Evolutionary conservation across 2,888 invertebrate species (phyloP), one percentile per base, ranked within the genome.

Genomic region (Baronia brevicornis): DNA sequence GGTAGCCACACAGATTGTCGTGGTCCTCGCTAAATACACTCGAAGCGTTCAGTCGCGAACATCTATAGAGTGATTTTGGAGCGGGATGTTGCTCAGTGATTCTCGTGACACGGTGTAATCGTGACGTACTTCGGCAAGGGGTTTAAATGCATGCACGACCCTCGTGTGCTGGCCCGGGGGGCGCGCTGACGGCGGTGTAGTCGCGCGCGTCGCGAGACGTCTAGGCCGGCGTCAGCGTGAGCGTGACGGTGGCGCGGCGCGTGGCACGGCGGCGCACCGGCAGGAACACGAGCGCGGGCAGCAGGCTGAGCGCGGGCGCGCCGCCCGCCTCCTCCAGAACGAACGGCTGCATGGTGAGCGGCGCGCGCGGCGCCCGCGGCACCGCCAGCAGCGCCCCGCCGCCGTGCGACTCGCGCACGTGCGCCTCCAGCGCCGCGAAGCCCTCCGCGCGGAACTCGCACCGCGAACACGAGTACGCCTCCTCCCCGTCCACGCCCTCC

Each of bases 281-380:
- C 84, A 97, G 89, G 46, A 95, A 96, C 74, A 97, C 95, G 58
- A 97, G 88, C 56, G 96, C 95, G 48, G 97, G 94, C 61, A 95
- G 91, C 77, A 96, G 93, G 68, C 91, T 89, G 54, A 79, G 75
- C 64, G 79, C 84, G 54, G 78, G 75, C 64, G 79, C 84, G 48
- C 80, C 82, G 49, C 79, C 77, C 54, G 84, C 70, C 52, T 84
- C 84, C 72, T 94, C 93, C 73, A 96, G 86, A 54, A 95, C 87
- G 84, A 97, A 97, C 36, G 96, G 94, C 85, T 97, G 97, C 96
- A 97, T 96, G 48, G 94, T 90, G 61, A 93, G 91, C 43, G 86
- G 71, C 37, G 84, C 74, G 48, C 89, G 86, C 47, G 89, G 34
- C 15, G 34, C 34, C 11, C 93, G 91, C 46, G 86, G 86, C 60